Evolutionary conservation across 2,888 invertebrate species (phyloP), one percentile per base, ranked within the genome.

Genomic region (Epinotia brunnichana): DNA sequence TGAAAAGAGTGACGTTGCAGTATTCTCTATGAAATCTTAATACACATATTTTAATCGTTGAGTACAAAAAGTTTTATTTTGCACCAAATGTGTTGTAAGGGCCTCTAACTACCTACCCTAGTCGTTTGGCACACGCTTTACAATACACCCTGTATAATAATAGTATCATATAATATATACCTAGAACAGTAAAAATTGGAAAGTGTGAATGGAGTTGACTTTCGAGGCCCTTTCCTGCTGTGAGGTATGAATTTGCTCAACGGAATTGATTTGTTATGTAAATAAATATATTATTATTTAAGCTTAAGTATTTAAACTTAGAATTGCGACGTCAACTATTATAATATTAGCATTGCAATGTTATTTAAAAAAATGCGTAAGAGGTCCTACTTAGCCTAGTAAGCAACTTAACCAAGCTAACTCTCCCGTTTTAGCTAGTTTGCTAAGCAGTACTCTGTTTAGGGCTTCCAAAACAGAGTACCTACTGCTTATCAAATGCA

Each of bases 291-390:
- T 72, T 74, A 76, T 75, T 60, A 71, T 72, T 68, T 71, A 53
- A 69, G 64, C 57, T 62, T 66, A 71, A 77, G 69, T 73, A 76
- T 71, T 78, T 79, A 75, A 79, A 82, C 76, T 77, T 77, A 79
- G 76, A 61, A 62, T 35, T 51, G 56, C 39, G n/a, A 41, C 39
- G 41, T 56, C 66, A 56, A 59, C 17, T 4, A 17, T 7, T 29
- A 21, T 24, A 24, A 39, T n/a, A 21, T 41, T 53, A 35, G 29
- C 29, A 41, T 19, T 17, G 35, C 21, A 53, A 13, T 51, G 3
- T 54, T 56, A 24, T 66, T n/a, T 54, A 9, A 24, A 66, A 21
- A 15, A 64, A 64, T 15, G 21, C 39, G 51, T 19, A 10, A 35
- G 19, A 35, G 24, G 41, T 41, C 19, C n/a, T 63, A 24, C 19